Evolutionary conservation across 2,888 invertebrate species (phyloP).

Genomic region (Syritta pipiens): DNA sequence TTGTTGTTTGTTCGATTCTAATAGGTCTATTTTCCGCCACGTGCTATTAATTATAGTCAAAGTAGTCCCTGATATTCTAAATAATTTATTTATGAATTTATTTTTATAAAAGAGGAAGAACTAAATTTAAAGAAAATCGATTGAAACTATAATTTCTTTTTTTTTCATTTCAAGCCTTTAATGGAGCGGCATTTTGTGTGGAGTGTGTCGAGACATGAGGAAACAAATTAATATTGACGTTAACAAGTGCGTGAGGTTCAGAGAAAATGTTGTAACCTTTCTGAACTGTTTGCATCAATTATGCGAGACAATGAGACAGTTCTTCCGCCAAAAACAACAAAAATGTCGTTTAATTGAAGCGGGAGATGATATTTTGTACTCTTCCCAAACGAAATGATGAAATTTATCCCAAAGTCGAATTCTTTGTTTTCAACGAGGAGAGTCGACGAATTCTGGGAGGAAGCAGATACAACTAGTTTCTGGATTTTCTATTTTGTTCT

Average conservation of each 20-base stretch:
- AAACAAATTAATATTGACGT: not conserved
- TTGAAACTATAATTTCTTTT: no score
- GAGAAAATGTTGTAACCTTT: slow-evolving; percentile 2
- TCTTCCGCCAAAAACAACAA: no score
- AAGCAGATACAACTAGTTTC: slow-evolving; percentile 15
- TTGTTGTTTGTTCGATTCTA: slow-evolving; percentile 26
- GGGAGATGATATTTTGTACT: no score
- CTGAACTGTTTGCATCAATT: slow-evolving; percentile 12
- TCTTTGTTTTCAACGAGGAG: not conserved
- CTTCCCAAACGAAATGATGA: not conserved
- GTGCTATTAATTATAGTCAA: slow-evolving; percentile 39
- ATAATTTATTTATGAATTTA: slow-evolving; percentile 8
- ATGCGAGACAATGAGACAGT: no score
- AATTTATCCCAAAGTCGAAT: not conserved
- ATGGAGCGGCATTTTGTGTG: no score
- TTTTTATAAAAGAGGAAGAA: not conserved
- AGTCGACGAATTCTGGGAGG: not conserved
- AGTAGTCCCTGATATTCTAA: slow-evolving; percentile 7
- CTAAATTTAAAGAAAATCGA: not conserved
- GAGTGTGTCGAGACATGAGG: no score
- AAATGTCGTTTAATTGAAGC: no score
- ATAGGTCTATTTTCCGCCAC: not conserved
- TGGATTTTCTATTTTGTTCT: not conserved
- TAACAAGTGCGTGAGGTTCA: slow-evolving; percentile 10
- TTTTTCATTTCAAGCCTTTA: no score